Conservation (phyloP, 1,140 invertebrate species). For the Bombus confusus region DNA sequence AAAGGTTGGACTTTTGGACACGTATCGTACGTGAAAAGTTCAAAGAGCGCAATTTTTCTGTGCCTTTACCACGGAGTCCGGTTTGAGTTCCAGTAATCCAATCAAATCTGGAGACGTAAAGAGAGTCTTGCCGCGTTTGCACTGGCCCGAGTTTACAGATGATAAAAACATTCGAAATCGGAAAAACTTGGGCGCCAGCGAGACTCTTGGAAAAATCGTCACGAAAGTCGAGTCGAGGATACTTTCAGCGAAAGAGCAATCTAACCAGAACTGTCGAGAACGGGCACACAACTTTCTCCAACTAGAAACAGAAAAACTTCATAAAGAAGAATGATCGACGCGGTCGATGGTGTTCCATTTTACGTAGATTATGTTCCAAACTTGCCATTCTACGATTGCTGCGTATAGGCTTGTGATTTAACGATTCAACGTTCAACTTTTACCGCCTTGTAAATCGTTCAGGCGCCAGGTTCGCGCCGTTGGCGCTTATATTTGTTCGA, state of each 20-base stretch:
- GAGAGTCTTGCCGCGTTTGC: neutral
- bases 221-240: neutral
- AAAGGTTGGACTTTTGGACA: conserved; percentile 2
- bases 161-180: conserved; percentile 42
- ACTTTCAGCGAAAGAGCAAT: conserved; percentile 10
- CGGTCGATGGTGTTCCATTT: neutral
- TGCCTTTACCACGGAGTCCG: conserved; percentile 10
- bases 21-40: conserved; percentile 6
- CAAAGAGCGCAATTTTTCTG: conserved; percentile 17
- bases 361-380: no score
- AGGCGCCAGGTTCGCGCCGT: no score
- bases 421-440: no score
- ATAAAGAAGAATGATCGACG: neutral
- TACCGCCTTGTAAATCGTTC: neutral
- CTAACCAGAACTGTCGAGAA: conserved; percentile 7
- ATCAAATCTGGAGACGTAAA: conserved; percentile 38
- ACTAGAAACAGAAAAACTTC: neutral
- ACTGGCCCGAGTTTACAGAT: conserved; percentile 11
- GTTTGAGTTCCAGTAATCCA: conserved; percentile 31
- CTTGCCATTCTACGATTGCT: no score
- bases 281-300: neutral
- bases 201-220: conserved; percentile 11
- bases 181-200: neutral
- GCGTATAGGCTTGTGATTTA: no score
- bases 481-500: neutral